Conservation (phyloP, 2,888 invertebrate species). For the Drosophila suboccidentalis region DNA sequence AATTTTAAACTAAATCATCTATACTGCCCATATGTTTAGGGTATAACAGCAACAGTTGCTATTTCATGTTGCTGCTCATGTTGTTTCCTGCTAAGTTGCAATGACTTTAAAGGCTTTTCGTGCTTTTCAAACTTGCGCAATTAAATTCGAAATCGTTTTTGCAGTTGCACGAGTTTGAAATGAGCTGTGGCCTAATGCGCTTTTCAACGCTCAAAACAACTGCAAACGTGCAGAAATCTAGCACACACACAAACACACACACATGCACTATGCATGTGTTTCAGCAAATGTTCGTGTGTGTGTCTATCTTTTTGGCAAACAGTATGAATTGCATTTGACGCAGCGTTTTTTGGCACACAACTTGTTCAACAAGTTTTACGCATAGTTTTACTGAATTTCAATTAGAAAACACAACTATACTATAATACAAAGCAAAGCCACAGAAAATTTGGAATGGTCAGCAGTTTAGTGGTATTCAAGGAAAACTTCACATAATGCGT, state of each 20-base stretch:
- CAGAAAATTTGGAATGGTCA: constrained; percentile 2
- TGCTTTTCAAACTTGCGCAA: constrained; percentile 27
- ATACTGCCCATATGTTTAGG: neutral
- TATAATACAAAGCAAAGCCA: constrained; percentile 3
- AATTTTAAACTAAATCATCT: neutral
- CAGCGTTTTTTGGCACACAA: constrained; percentile 22
- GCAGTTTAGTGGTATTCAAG: constrained; percentile 5
- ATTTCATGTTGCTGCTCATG: neutral
- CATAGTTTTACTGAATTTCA: constrained; percentile 67
- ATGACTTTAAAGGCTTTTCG: constrained; percentile 21
- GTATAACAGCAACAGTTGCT: constrained; percentile 18
- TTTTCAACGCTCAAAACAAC: constrained; percentile 31
- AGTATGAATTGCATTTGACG: constrained; percentile 48
- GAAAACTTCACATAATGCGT: constrained; percentile 9
- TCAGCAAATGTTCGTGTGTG: neutral
- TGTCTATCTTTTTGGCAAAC: constrained; percentile 31
- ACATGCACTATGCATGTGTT: neutral
- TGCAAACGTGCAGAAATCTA: constrained; percentile 23
- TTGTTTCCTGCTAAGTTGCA: constrained; percentile 5
- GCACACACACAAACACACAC: constrained; percentile 1
- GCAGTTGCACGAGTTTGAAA: constrained; percentile 20
- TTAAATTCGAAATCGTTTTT: constrained; percentile 17
- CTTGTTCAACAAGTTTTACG: constrained; percentile 59
- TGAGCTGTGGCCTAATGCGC: constrained; percentile 39
- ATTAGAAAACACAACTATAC: constrained; percentile 51